Percentiles rank a stretch among this genome's conserved stretches.
Conservation (phyloP, 2,888 invertebrate species). For the Ophion obscuratus region DNA sequence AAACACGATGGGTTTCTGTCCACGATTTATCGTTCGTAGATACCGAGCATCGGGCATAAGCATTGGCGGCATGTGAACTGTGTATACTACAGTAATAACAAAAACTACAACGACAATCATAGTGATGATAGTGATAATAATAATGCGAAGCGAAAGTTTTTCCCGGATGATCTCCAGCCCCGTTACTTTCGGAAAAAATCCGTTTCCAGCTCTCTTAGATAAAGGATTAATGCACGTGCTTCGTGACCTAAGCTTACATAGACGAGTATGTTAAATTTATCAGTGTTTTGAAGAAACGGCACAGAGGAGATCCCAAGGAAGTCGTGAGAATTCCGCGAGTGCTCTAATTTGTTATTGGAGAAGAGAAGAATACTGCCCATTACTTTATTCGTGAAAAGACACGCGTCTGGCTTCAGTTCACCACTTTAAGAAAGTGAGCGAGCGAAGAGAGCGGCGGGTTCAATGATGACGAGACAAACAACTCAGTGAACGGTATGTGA, state of each 20-base stretch:
- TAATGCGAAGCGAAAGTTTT: no score
- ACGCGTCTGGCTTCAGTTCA: neutral
- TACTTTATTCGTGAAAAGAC: slow-evolving; percentile 19
- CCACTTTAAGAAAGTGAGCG: slow-evolving; percentile 22
- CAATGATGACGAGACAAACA: slow-evolving; percentile 31
- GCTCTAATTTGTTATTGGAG: slow-evolving; percentile 4
- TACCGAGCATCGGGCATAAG: neutral
- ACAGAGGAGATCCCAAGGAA: slow-evolving; percentile 10
- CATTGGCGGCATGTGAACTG: neutral
- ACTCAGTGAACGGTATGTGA: slow-evolving; percentile 21
- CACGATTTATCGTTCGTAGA: neutral
- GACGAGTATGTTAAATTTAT: neutral
- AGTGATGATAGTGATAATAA: neutral
- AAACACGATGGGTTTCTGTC: neutral
- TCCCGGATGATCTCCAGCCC: no score
- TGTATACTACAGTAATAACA: neutral
- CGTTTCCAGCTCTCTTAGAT: no score
- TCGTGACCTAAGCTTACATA: neutral
- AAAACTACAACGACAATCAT: neutral
- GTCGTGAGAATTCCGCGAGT: slow-evolving; percentile 42
- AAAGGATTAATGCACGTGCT: neutral
- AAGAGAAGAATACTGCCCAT: slow-evolving; percentile 7
- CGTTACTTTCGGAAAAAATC: no score
- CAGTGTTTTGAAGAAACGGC: neutral
- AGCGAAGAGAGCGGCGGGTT: slow-evolving; percentile 10